Evolutionary conservation across 2,113 vertebrate species (phyloP).

Genomic region (Loxodonta africana): DNA sequence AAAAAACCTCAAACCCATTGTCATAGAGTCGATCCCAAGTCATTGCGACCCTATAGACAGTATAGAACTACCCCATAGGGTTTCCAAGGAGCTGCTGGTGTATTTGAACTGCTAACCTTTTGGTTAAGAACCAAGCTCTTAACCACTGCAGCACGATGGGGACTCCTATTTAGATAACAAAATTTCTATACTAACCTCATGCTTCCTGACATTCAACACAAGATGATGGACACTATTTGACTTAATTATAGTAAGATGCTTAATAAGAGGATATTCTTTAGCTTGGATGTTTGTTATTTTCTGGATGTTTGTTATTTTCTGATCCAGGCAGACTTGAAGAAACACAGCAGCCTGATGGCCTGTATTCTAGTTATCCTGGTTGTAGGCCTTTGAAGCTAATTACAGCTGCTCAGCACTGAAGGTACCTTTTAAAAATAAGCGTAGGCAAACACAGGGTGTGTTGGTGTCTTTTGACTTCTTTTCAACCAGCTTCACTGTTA

Average conservation of each 20-base stretch:
- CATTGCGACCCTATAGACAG: too few relatives aligned
- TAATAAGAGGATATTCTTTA: neutral
- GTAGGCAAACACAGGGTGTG: neutral
- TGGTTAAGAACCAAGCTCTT: neutral
- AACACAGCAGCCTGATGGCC: neutral
- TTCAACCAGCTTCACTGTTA: slow-evolving; percentile 36
- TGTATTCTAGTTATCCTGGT: neutral
- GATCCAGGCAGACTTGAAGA: neutral
- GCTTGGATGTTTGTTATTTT: slow-evolving; percentile 5
- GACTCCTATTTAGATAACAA: neutral
- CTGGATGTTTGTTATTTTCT: neutral
- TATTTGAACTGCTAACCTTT: neutral
- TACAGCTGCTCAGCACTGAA: neutral
- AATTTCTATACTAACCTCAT: slow-evolving; percentile 62
- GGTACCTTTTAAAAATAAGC: neutral
- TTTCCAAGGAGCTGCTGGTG: neutral
- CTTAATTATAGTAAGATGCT: neutral
- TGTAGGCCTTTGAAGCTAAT: slow-evolving; percentile 26
- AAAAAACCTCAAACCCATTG: too few relatives aligned
- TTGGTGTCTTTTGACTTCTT: slow-evolving; percentile 23
- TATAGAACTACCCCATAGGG: too few relatives aligned
- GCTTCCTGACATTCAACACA: slow-evolving; percentile 41
- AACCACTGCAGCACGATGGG: too few relatives aligned
- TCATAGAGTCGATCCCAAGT: too few relatives aligned
- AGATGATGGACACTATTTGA: neutral